Conservation (phyloP, 1,140 invertebrate genomes). For the Galleria mellonella region DNA sequence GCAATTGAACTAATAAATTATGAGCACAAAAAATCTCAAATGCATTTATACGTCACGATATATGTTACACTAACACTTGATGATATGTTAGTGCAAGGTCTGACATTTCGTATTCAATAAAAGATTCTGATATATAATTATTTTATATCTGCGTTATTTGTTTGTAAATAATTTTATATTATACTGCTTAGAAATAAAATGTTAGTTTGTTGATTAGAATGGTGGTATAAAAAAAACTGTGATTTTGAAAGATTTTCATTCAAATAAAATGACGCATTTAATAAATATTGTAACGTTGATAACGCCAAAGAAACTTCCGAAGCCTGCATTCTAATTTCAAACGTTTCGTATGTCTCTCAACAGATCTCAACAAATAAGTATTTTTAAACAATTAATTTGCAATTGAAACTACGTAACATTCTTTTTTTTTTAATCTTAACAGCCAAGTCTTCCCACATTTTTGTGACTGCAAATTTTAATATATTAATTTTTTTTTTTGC, state of each 20-base stretch:
- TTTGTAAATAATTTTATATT: background rate
- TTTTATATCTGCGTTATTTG: background rate
- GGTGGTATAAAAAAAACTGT: slow-evolving; percentile 9
- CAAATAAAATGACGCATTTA: background rate
- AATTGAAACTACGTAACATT: too few relatives aligned
- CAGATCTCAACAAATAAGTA: background rate
- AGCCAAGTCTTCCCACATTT: too few relatives aligned
- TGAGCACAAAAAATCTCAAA: background rate
- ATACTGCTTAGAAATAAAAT: background rate
- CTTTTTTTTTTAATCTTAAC: too few relatives aligned
- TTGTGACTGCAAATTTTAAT: too few relatives aligned
- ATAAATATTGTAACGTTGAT: slow-evolving; percentile 2
- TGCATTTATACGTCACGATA: background rate
- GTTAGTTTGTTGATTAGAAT: slow-evolving; percentile 1
- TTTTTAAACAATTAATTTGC: background rate
- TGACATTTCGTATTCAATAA: too few relatives aligned
- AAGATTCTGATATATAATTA: slow-evolving; percentile 2
- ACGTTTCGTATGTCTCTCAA: background rate
- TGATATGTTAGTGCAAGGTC: background rate
- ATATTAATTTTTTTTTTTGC: too few relatives aligned
- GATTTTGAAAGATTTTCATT: slow-evolving; percentile 15
- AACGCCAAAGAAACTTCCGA: slow-evolving; percentile 14
- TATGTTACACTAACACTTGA: background rate
- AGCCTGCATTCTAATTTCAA: background rate
- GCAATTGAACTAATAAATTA: too few relatives aligned